Evolutionary conservation across 2,888 invertebrate species (phyloP), one percentile per base, ranked within the genome.

Genomic region (Caenorhabditis becei): DNA sequence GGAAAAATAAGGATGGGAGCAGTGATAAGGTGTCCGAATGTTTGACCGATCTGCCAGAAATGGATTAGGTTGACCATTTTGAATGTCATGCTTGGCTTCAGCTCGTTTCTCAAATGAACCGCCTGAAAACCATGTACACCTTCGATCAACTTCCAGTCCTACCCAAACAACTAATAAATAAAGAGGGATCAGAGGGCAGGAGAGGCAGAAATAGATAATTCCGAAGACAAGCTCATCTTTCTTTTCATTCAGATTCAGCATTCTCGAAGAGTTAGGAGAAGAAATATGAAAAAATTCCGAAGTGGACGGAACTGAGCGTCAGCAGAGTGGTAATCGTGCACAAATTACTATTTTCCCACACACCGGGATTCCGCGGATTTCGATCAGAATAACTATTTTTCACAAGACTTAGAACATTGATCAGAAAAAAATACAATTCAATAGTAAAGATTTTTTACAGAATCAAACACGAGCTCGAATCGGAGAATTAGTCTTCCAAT

Each of bases 31-130:
- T 77, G 77, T 2, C 58, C 24, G 11, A 63, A 28, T 0, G n/a
- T 10, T 49, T 77, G 77, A n/a, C 28, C 37, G 2, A 63, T n/a
- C 32, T 77, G 69, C 7, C 35, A 32, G 7, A 35, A 54, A 14
- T 77, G 53, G 20, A 77, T 69, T 2, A 77, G 18, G n/a, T 59
- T 61, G 53, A 77, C 62, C 7, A 77, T 11, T 49, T 77, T 61
- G 35, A 20, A 62, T 1, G 67, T 53, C 32, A 67, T 67, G 26
- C 62, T 67, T 20, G 67, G 28, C 16, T 44, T 10, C 53, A 47
- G 53, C 14, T 41, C 14, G 41, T 54, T n/a, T 28, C 23, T 54
- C 11, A 10, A 1, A 20, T 53, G 11, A 14, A 53, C 24, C 11
- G 53, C 53, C 53, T 53, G 53, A 26, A 53, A 16, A 8, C 3